Conservation (phyloP, 1,140 invertebrate species). For the Samia ricini region DNA sequence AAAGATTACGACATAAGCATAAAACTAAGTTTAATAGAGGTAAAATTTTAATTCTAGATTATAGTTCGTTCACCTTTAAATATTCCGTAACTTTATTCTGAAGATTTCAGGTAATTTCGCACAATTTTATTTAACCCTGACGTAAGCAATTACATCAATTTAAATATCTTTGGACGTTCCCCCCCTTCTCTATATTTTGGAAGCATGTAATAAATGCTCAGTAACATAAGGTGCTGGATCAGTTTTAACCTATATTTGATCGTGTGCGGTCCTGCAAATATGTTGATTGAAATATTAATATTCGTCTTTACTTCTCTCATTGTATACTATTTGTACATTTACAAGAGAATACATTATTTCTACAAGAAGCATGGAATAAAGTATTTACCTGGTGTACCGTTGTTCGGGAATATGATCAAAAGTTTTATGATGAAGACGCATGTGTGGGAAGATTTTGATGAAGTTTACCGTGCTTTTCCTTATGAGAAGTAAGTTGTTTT, state of each 20-base stretch:
- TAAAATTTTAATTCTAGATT: too few relatives aligned
- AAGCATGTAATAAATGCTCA: too few relatives aligned
- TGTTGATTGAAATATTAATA: conserved; percentile 22
- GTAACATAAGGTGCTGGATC: too few relatives aligned
- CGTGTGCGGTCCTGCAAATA: neutral
- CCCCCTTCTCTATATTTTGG: neutral
- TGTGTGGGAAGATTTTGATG: conserved; percentile 19
- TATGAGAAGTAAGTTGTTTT: conserved; percentile 22
- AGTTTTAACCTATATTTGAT: neutral
- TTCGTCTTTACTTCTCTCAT: conserved; percentile 11
- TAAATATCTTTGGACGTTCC: neutral
- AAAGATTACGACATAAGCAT: too few relatives aligned
- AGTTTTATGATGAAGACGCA: conserved; percentile 14
- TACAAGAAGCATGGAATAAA: conserved; percentile 18
- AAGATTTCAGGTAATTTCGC: too few relatives aligned
- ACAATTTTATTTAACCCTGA: too few relatives aligned
- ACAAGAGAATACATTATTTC: conserved; percentile 10
- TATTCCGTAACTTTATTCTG: too few relatives aligned
- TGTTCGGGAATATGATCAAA: conserved; percentile 22
- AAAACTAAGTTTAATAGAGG: too few relatives aligned
- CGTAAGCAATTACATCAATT: too few relatives aligned
- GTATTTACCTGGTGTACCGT: conserved; percentile 18
- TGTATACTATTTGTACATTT: conserved; percentile 9
- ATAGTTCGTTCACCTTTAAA: too few relatives aligned
- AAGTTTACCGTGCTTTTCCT: conserved; percentile 24